Conservation (phyloP, 92 coral and sea anemone species). For the Palythoa grandis region DNA sequence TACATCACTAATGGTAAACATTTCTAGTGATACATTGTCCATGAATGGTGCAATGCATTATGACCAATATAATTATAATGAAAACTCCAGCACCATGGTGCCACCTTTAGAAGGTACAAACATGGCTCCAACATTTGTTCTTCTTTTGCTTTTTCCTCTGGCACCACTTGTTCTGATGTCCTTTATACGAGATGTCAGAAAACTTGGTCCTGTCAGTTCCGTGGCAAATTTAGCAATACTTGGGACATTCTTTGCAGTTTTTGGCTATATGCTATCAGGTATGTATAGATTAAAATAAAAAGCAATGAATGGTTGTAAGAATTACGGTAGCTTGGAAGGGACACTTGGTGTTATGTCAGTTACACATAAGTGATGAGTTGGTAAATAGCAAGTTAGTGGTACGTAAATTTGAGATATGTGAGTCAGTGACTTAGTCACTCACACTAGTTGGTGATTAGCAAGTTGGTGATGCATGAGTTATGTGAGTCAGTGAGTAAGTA, state of each 20-base stretch:
- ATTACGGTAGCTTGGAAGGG: too few species aligned
- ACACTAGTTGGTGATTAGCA: too few species aligned
- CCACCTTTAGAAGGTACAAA: conserved; percentile 14
- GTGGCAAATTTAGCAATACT: conserved; percentile 72
- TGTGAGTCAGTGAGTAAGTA: too few species aligned
- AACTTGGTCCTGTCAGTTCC: conserved; percentile 86
- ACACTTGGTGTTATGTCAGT: too few species aligned
- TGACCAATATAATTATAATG: not conserved
- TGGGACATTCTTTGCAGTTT: conserved; percentile 71
- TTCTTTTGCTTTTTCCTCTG: conserved; percentile 71
- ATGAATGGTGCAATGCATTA: not conserved
- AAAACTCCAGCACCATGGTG: conserved; percentile 20
- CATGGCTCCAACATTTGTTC: conserved; percentile 65
- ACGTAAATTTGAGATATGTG: too few species aligned
- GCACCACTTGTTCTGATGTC: conserved; percentile 78
- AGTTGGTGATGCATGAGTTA: too few species aligned
- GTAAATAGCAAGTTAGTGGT: too few species aligned
- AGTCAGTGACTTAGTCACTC: too few species aligned
- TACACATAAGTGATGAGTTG: too few species aligned
- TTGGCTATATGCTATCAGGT: conserved; percentile 90
- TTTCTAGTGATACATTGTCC: not conserved
- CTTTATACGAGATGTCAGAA: conserved; percentile 77
- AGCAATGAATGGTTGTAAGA: too few species aligned
- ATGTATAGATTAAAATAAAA: too few species aligned
- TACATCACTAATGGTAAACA: conserved; percentile 9